Evolutionary conservation across 2,113 vertebrate species (phyloP).

Genomic region (Clarias gariepinus): DNA sequence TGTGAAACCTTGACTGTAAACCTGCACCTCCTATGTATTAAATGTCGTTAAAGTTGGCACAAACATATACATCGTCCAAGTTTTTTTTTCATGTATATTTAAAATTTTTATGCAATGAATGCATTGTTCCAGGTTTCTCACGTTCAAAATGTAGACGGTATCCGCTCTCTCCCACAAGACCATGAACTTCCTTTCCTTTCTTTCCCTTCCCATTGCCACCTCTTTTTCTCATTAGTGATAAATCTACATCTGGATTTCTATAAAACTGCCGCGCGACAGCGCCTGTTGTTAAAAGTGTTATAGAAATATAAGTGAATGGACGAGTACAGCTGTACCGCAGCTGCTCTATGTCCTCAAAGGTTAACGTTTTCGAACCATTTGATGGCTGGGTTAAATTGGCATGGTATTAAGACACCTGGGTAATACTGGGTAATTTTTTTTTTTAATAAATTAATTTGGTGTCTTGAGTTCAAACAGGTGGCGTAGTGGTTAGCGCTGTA

Average conservation of each 20-base stretch:
- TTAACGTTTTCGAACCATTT: constrained; percentile 17
- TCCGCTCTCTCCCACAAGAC: not conserved
- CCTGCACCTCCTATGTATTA: constrained; percentile 19
- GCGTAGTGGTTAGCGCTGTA: no score
- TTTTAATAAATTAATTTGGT: not conserved
- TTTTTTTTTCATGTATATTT: not conserved
- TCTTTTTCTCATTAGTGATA: not conserved
- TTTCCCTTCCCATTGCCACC: not conserved
- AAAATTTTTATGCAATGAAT: not conserved
- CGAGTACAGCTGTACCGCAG: not conserved
- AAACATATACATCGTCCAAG: not conserved
- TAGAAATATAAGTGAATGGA: not conserved
- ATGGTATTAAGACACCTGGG: constrained; percentile 6
- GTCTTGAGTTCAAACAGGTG: not conserved
- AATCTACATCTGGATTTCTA: not conserved
- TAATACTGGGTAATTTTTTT: not conserved
- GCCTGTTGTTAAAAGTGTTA: no score
- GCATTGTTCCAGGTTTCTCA: not conserved
- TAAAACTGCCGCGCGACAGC: not conserved
- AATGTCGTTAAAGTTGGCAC: not conserved
- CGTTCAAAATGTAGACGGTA: not conserved
- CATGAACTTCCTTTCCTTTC: not conserved
- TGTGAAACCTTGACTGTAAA: constrained; percentile 29
- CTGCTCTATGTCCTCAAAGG: constrained; percentile 10
- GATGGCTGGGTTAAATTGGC: not conserved